phyloP scores from a whole-genome alignment of 2,888 invertebrate genomes.

The Hesperia comma region DNA sequence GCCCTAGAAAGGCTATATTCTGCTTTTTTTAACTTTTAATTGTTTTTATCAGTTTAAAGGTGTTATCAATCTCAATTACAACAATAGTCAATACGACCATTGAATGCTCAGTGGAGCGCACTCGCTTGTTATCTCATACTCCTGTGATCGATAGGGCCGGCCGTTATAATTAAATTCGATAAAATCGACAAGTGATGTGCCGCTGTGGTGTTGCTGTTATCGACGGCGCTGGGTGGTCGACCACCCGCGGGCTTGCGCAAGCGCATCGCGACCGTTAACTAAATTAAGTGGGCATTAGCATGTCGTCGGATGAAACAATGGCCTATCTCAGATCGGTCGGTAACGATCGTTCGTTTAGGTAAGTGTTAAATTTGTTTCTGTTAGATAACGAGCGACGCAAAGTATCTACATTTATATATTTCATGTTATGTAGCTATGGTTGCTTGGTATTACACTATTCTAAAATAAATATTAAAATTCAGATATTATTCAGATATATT shows the following conservation, averaged over 20 bases:
- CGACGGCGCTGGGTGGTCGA: conserved; percentile 63
- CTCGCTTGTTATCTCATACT: conserved; percentile 58
- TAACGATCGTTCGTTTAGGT: conserved; percentile 26
- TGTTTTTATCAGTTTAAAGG: no score
- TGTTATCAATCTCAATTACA: background rate
- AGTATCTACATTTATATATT: no score
- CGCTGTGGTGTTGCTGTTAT: conserved; percentile 59
- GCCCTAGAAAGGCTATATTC: no score
- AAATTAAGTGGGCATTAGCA: conserved; percentile 66
- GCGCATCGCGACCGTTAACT: conserved; percentile 47
- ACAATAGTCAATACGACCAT: conserved; percentile 13
- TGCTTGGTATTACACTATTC: no score
- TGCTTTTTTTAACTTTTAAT: no score
- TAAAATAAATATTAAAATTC: no score
- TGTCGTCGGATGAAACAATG: conserved; percentile 59
- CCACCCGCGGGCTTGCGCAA: conserved; percentile 62
- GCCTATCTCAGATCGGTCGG: conserved; percentile 34
- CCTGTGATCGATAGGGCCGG: conserved; percentile 54
- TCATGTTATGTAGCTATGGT: no score
- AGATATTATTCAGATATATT: no score
- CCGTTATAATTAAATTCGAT: conserved; percentile 67
- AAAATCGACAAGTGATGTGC: conserved; percentile 68
- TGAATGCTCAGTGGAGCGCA: conserved; percentile 42
- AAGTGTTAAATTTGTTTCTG: conserved; percentile 16
- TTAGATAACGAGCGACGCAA: background rate